A percentile compares a stretch with the other conserved stretches of the same genome.
These are phyloP conservation scores for Caenorhabditis becei DNA, from an alignment of 2,888 invertebrate genomes.

Conservation along the genomic window DNA sequence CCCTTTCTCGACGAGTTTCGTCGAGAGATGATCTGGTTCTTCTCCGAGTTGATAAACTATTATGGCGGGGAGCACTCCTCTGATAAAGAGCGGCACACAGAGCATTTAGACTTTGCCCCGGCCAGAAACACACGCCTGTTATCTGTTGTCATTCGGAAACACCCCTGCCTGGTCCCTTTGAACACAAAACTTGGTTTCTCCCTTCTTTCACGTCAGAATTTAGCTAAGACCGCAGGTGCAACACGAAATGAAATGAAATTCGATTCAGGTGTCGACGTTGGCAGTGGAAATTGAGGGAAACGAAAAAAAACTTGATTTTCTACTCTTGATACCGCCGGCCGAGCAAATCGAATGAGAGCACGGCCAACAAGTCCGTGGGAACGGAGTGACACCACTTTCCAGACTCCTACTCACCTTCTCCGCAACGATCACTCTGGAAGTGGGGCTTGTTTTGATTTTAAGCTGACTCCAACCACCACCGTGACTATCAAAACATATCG, in stretches of 20 bases:
- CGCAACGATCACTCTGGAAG: background rate
- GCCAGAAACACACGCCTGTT: slow-evolving; percentile 8
- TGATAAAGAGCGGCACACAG: slow-evolving; percentile 7
- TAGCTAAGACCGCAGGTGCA: slow-evolving; percentile 27
- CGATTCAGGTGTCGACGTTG: slow-evolving; percentile 18
- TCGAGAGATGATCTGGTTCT: slow-evolving; percentile 43
- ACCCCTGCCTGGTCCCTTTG: background rate
- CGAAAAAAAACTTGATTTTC: background rate
- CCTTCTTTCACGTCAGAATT: too few relatives aligned
- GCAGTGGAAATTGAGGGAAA: background rate
- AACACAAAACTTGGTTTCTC: too few relatives aligned
- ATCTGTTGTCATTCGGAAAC: background rate
- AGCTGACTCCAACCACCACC: slow-evolving; percentile 6
- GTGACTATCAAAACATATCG: slow-evolving; percentile 21
- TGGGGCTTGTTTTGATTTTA: background rate
- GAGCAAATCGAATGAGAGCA: background rate
- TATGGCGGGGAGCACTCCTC: slow-evolving; percentile 7
- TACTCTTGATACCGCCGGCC: background rate
- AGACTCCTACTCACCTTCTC: background rate
- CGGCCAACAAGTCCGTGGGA: background rate
- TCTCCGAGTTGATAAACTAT: slow-evolving; percentile 17
- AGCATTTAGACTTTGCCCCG: slow-evolving; percentile 27
- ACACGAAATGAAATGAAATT: slow-evolving; percentile 19
- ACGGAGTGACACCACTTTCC: background rate
- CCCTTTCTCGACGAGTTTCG: slow-evolving; percentile 24